A percentile compares a stretch with the other conserved stretches of the same genome.
These are phyloP conservation scores for Neoitamus cyanurus DNA, from an alignment of 2,888 invertebrate genomes.

Conservation along the genomic window DNA sequence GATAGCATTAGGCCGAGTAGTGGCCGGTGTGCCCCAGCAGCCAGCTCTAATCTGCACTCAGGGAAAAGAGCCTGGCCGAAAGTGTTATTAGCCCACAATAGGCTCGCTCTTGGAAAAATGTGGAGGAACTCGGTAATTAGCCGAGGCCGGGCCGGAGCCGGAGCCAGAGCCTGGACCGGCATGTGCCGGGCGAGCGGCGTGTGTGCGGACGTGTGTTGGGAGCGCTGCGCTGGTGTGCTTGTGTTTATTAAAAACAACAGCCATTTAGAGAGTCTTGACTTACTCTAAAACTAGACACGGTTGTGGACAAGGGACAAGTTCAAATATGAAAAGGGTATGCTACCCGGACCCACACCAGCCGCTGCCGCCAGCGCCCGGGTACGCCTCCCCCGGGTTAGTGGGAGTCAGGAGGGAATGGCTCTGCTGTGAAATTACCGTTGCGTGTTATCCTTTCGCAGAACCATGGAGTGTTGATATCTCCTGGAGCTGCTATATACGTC, in stretches of 20 bases:
- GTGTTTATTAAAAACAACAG: conserved; percentile 52
- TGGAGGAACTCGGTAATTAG: conserved; percentile 42
- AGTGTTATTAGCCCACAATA: conserved; percentile 43
- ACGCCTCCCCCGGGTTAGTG: neutral
- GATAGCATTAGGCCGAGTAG: conserved; percentile 35
- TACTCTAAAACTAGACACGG: conserved; percentile 44
- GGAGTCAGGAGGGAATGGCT: neutral
- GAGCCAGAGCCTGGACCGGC: neutral
- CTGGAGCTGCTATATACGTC: conserved; percentile 42
- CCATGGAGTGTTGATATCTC: conserved; percentile 37
- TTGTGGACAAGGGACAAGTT: conserved; percentile 49
- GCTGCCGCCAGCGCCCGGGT: neutral
- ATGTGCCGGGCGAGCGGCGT: neutral
- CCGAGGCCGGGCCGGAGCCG: neutral
- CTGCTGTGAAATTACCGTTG: conserved; percentile 43
- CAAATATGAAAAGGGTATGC: conserved; percentile 47
- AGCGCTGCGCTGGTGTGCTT: conserved; percentile 15
- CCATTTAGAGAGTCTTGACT: conserved; percentile 49
- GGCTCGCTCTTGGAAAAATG: conserved; percentile 45
- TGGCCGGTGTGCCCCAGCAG: neutral
- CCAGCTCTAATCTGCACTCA: conserved; percentile 43
- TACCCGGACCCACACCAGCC: neutral
- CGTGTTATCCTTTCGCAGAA: conserved; percentile 45
- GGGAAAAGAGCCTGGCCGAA: conserved; percentile 43
- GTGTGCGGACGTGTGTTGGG: conserved; percentile 4